Evolutionary conservation across 2,797 vertebrate genomes (phyloP).

Genomic region (Rallus crepitans): DNA sequence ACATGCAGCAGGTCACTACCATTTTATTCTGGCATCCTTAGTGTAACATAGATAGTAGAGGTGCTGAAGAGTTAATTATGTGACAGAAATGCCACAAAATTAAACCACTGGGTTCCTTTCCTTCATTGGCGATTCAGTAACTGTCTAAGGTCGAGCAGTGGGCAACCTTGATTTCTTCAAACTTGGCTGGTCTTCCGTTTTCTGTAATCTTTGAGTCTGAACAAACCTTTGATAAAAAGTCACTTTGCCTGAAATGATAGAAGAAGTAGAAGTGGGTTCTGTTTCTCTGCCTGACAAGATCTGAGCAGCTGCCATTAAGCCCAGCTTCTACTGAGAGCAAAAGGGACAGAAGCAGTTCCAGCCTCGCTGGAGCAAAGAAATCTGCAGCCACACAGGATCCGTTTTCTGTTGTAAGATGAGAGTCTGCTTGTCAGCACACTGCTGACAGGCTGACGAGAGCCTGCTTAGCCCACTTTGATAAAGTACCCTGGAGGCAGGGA

Average conservation of each 20-base stretch:
- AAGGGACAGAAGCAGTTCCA: neutral
- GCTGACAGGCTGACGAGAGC: neutral
- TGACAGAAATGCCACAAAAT: neutral
- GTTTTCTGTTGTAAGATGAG: neutral
- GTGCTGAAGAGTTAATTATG: neutral
- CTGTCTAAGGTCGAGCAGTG: neutral
- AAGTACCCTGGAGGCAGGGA: neutral
- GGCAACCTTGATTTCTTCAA: neutral
- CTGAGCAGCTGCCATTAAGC: neutral
- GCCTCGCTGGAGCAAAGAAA: neutral
- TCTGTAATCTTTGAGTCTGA: neutral
- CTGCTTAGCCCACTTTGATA: neutral
- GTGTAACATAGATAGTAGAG: neutral
- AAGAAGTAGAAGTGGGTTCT: neutral
- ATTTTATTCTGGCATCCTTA: neutral
- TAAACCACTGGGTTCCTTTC: neutral
- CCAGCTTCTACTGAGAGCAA: neutral
- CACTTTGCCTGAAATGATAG: neutral
- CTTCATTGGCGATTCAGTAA: neutral
- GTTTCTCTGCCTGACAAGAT: neutral
- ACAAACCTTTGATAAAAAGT: neutral
- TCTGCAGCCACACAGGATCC: neutral
- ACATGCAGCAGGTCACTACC: neutral
- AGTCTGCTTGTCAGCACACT: neutral
- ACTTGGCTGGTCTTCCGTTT: neutral